Conservation (phyloP, 1,140 invertebrate genomes). For the Drosophila orena region DNA sequence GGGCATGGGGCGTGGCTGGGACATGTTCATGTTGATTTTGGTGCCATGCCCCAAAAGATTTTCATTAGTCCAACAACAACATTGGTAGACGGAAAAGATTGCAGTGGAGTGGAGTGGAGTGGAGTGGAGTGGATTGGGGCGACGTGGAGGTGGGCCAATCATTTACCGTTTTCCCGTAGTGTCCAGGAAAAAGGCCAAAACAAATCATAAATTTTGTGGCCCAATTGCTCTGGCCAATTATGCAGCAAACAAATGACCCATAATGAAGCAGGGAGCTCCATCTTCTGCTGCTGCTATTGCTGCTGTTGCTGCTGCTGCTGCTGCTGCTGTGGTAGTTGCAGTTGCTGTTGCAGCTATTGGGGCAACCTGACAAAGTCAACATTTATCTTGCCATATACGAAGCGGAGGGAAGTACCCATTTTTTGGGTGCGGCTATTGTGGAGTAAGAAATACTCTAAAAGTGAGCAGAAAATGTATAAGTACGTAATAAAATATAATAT, state of each 20-base stretch:
- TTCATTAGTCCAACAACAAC: conserved; percentile 65
- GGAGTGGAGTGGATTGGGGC: background rate
- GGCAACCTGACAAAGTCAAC: conserved; percentile 77
- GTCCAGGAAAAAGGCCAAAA: conserved; percentile 21
- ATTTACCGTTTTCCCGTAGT: conserved; percentile 68
- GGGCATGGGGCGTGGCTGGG: conserved; percentile 62
- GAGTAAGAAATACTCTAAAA: conserved; percentile 24
- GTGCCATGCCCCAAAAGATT: conserved; percentile 63
- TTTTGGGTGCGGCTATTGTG: background rate
- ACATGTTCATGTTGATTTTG: conserved; percentile 64
- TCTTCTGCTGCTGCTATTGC: conserved; percentile 25
- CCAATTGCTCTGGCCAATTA: conserved; percentile 77
- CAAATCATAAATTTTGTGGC: conserved; percentile 79
- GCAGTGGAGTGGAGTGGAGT: background rate
- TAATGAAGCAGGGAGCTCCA: conserved; percentile 66
- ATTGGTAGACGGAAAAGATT: conserved; percentile 12
- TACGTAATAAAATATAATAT: no score
- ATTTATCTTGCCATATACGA: conserved; percentile 77
- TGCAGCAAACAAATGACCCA: conserved; percentile 82
- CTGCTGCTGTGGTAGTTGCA: conserved; percentile 12
- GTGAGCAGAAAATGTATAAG: background rate
- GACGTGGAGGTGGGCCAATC: conserved; percentile 4
- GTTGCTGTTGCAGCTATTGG: conserved; percentile 28
- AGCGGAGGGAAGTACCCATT: conserved; percentile 23
- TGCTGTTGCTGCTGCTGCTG: conserved; percentile 23